phyloP scores from a whole-genome alignment of 2,888 invertebrate genomes.

The Caenorhabditis angaria region DNA sequence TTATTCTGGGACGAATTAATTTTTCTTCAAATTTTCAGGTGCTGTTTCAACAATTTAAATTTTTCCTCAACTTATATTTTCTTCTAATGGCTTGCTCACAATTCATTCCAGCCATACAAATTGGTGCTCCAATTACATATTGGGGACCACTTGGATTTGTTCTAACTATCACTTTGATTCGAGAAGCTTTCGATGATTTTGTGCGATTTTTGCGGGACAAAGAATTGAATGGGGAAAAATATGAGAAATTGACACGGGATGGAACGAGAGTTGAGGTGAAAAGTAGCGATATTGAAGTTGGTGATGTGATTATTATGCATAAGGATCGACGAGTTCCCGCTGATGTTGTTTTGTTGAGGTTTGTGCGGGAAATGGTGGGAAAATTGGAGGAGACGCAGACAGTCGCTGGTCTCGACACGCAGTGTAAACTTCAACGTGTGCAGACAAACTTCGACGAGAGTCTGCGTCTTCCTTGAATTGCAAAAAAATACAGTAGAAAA shows the following conservation, averaged over 20 bases:
- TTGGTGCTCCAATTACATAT: slow-evolving; percentile 97
- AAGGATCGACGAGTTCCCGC: slow-evolving; percentile 96
- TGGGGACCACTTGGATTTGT: slow-evolving; percentile 99
- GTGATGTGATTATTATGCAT: slow-evolving; percentile 84
- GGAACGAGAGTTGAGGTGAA: slow-evolving; percentile 78
- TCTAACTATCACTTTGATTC: slow-evolving; percentile 89
- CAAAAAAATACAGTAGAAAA: no score
- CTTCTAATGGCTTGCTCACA: slow-evolving; percentile 96
- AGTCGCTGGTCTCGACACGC: no score
- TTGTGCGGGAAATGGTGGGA: background rate
- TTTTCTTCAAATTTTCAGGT: slow-evolving; percentile 77
- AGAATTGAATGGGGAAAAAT: slow-evolving; percentile 93
- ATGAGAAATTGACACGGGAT: slow-evolving; percentile 82
- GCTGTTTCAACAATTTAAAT: slow-evolving; percentile 96
- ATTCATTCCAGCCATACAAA: slow-evolving; percentile 93
- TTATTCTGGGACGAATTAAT: background rate
- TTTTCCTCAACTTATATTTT: slow-evolving; percentile 97
- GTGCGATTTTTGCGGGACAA: slow-evolving; percentile 89
- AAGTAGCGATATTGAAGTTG: slow-evolving; percentile 82
- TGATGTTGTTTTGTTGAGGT: slow-evolving; percentile 86
- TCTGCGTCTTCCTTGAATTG: no score
- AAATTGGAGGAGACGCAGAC: background rate
- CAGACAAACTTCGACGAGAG: background rate
- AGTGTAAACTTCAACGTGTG: slow-evolving; percentile 75
- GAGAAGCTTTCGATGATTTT: slow-evolving; percentile 96